A percentile compares a stretch with the other conserved stretches of the same genome.
phyloP scores from a whole-genome alignment of 2,888 invertebrate genomes.

The Leucophenga maculata region DNA sequence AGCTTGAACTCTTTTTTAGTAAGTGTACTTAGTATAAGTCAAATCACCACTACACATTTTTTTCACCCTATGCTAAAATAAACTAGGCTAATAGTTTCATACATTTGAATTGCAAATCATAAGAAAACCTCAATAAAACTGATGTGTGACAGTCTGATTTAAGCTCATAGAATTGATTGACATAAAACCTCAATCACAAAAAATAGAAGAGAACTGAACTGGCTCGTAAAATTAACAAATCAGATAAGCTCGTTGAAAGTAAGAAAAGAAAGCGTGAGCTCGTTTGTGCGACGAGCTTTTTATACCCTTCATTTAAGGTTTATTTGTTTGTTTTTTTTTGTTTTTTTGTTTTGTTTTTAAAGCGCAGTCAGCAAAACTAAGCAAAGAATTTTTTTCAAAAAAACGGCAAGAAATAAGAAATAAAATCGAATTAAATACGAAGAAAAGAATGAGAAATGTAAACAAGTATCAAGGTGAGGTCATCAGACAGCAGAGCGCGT shows the following conservation, averaged over 20 bases:
- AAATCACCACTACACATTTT: too few species aligned
- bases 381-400: conserved; percentile 6
- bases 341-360: not conserved
- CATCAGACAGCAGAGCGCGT: conserved; percentile 29
- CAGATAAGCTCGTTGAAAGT: not conserved
- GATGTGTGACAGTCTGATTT: too few species aligned
- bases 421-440: not conserved
- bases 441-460: conserved; percentile 34
- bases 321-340: not conserved
- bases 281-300: too few species aligned
- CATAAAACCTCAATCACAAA: not conserved
- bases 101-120: too few species aligned
- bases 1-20: too few species aligned
- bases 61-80: too few species aligned
- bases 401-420: conserved; percentile 4
- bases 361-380: conserved; percentile 18
- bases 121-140: too few species aligned
- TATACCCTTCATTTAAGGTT: too few species aligned
- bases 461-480: conserved; percentile 44
- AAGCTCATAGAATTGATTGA: conserved; percentile 1
- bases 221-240: not conserved
- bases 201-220: conserved; percentile 4
- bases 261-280: not conserved
- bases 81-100: too few species aligned
- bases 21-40: too few species aligned